These are phyloP conservation scores for Martes flavigula DNA, from an alignment of 2,797 vertebrate species.

Conservation along the genomic window DNA sequence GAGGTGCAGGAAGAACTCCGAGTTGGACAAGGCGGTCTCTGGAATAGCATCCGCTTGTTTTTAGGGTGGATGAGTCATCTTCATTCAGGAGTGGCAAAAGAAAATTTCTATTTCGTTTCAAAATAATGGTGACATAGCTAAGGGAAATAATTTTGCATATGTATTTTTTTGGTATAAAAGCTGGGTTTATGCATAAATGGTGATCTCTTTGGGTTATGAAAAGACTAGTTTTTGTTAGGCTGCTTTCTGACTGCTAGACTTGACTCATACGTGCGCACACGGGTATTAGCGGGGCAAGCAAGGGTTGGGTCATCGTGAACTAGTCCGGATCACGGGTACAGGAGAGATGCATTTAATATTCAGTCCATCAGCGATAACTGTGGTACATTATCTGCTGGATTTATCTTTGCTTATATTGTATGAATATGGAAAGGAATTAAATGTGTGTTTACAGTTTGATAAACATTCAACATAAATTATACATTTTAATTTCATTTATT, in stretches of 20 bases:
- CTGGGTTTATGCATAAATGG: neutral
- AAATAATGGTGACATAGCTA: neutral
- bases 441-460: slow-evolving; percentile 61
- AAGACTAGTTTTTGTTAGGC: neutral
- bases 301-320: neutral
- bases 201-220: slow-evolving; percentile 16
- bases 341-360: slow-evolving; percentile 29
- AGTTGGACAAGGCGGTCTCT: neutral
- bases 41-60: neutral
- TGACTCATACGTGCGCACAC: neutral
- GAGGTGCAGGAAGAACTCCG: neutral
- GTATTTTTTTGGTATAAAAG: neutral
- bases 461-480: slow-evolving; percentile 73
- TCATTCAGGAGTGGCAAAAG: neutral
- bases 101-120: neutral
- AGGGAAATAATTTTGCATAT: neutral
- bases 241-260: neutral
- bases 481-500: slow-evolving; percentile 77
- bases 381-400: slow-evolving; percentile 52
- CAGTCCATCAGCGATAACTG: slow-evolving; percentile 21
- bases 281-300: neutral
- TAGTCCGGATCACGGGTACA: neutral
- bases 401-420: slow-evolving; percentile 72
- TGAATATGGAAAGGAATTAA: slow-evolving; percentile 67
- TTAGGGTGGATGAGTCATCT: neutral